Base-by-base conservation (phyloP, 2,888 invertebrate species). In the Nemotelus pantherinus region DNA sequence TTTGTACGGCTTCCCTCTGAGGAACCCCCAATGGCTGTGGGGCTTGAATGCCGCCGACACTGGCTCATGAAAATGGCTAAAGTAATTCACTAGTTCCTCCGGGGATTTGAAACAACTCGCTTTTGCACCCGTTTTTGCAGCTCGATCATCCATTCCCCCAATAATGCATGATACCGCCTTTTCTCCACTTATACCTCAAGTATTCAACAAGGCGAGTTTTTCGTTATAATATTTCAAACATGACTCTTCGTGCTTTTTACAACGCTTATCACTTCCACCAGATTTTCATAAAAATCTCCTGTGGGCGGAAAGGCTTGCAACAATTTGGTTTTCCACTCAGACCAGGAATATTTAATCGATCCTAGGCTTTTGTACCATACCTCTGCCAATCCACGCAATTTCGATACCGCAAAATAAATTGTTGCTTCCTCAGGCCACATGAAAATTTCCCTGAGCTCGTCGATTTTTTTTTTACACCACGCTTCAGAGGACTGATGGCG, bases 111-210 rank as follows among this genome's bases (percentile, higher is more conserved):
- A 48, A 10, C 53, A n/a, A 3, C 57, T 57, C 25, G 71, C 64
- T 44, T 71, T 68, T 2, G 78, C 78, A 25, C 76, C 72, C 10
- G 58, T 78, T 47, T 76, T 78, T 9, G 68, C 55, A 5, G 76
- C 9, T 1, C 45, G 63, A 58, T 78, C 78, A 1, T 76, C 65
- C n/a, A 78, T 53, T n/a, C 76, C 76, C 7, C 71, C 76, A 39
- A 76, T 68, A 3, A 78, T 43, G 50, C 77, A 78, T 0, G 78
- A 78, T 6, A 78, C 74, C 10, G 78, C 78, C 44, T 77, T 53
- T 48, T 55, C 47, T 25, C 78, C 78, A 25, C 3, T 45, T 2
- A 78, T 58, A 3, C n/a, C n/a, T 1, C 70, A 77, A 3, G 45
- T 43, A 43, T 77, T 68, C 48, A 77, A 57, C 53, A 77, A 48